Evolutionary conservation across 2,113 vertebrate species (phyloP).

Genomic region (Dicaeum eximium): DNA sequence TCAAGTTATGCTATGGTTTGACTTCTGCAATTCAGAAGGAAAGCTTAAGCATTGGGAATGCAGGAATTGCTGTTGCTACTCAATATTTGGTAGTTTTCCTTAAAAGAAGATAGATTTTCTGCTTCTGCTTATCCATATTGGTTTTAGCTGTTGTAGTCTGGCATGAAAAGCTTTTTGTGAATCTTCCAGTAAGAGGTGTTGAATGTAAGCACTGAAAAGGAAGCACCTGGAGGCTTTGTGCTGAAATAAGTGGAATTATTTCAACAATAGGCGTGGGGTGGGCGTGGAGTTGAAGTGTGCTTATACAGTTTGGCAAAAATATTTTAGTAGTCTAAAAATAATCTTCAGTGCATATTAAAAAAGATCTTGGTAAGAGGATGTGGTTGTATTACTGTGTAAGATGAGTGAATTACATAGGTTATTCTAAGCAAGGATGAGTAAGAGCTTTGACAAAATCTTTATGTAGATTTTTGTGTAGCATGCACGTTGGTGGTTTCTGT

Average conservation of each 20-base stretch:
- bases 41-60: not conserved
- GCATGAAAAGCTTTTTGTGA: not conserved
- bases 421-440: not conserved
- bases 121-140: not conserved
- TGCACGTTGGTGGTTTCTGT: not conserved
- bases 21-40: not conserved
- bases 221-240: slow-evolving; percentile 31
- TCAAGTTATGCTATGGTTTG: not conserved
- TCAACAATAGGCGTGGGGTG: not conserved
- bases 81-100: not conserved
- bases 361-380: not conserved
- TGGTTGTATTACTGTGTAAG: not conserved
- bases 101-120: not conserved
- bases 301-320: not conserved
- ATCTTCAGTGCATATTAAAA: not conserved
- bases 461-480: not conserved
- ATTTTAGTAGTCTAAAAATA: not conserved
- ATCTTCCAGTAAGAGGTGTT: not conserved
- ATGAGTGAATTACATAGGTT: not conserved
- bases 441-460: not conserved
- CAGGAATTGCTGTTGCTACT: not conserved
- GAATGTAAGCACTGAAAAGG: not conserved
- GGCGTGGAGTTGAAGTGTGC: not conserved
- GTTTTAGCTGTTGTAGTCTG: not conserved
- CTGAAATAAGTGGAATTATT: slow-evolving; percentile 13